Base-by-base conservation (phyloP, 1,140 invertebrate species). In the Hirudo medicinalis region DNA sequence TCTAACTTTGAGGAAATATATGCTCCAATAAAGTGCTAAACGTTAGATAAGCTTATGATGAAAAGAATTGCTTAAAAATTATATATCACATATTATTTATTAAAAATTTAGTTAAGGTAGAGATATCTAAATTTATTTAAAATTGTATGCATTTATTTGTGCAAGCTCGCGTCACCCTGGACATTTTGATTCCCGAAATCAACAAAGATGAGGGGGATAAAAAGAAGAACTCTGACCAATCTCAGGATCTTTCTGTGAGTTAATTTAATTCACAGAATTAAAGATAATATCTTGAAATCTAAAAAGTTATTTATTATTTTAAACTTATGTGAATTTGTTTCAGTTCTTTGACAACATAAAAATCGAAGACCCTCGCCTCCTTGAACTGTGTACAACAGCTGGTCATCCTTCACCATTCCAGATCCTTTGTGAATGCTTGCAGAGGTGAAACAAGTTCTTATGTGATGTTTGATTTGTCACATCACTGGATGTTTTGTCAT, bases 351-450 rank as follows among this genome's bases (percentile, higher is more conserved):
- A 97, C 83, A 89, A 92, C 78, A 91, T 97, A 73, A 87, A 88
- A 72, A 91, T 97, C 49, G 91, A 92, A 78, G 93, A 97, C 86
- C 91, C 92, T 6, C 85, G 94, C 73, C 90, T 97, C 27, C 87
- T 90, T 67, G 92, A 96, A 82, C 89, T 97, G 79, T 96, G 93
- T 82, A 88, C 89, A 32, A 94, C 93, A 83, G 91, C 92, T 2
- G 94, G 92, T 54, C 93, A 96, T 82, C 92, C 92, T 0, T 90
- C 91, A 5, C 94, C 94, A 0, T 94, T 94, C 83, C 89, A 91
- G 74, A 92, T 97, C 72, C 83, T 97, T 66, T 84, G 93, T 53
- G 94, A 92, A 13, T 97, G 94, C 80, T 83, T 97, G 54, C 89
- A 94, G 82, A 86, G 91, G 79, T 86, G 76, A 74, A 25, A 32